Evolutionary conservation across 1,140 invertebrate genomes (phyloP), one percentile per base, ranked within the genome.

Genomic region (Caenorhabditis briggsae): DNA sequence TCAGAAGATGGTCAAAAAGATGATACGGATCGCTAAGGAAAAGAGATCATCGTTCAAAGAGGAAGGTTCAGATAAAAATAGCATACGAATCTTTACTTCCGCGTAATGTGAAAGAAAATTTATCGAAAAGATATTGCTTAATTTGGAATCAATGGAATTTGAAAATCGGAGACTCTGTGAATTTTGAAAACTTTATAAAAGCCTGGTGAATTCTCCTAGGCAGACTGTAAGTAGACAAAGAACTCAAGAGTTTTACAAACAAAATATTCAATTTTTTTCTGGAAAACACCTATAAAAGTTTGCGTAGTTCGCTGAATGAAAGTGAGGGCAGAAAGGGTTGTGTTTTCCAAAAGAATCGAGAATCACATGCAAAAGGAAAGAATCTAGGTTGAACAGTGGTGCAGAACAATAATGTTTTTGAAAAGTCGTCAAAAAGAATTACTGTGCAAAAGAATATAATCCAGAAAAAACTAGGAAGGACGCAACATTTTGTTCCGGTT

Each of bases 1-100:
- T 53, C 5, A 53, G 50, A 53, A 53, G 50, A 53, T 16, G 50
- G 50, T 53, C 50, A 16, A 43, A 70, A 18, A 70, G 43, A 46
- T 70, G 33, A 70, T 70, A 70, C 41, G 12, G 64, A 70, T 48
- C 64, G n/a, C 18, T 5, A 53, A 9, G 43, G 33, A 3, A 33
- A 70, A 12, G 23, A 70, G 64, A 70, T 70, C 64, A 48, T 25
- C 41, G 64, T 70, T 70, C 64, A 70, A 70, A 70, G 33, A 18
- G 64, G 41, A 48, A 48, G 23, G 23, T 70, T 18, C 41, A 46
- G 41, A 61, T 61, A 61, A 7, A 61, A 61, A 25, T 25, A 61
- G 59, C 33, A 25, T 2, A 33, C 3, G 33, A 33, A 33, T 33
- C 33, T 33, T 33, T 33, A 33, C 33, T 33, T 33, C 3, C 33